Base-by-base conservation (phyloP, 2,113 vertebrate genomes). In the Callipepla californica region DNA sequence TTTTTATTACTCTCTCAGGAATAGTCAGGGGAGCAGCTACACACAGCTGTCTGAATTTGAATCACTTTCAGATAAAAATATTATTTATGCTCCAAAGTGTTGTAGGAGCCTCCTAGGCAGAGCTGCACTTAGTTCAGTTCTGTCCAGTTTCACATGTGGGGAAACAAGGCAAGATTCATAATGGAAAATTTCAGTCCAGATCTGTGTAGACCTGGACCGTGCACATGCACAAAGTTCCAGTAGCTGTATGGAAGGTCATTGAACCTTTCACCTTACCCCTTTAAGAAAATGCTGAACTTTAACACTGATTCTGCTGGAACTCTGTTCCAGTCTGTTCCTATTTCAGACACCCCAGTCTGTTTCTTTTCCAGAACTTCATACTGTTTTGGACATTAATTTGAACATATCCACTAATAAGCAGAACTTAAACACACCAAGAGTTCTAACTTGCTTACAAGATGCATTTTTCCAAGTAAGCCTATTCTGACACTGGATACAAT, bases 31-130 rank as follows among this genome's bases (percentile, higher is more conserved):
- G 91, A 91, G 94, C 84, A 80, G 95, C 85, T 90, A 91, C 50
- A 88, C 80, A 79, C 89, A 97, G 96, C 94, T 98, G 91, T 96
- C 93, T 94, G 92, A 97, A 97, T 80, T 82, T 94, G 92, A 92
- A 94, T 84, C 10, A 80, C 50, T 50, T 88, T 93, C 92, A 87
- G 77, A 67, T 85, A 61, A 34, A 76, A 72, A 44, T 47, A 44
- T 90, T 70, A 51, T 86, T 91, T 94, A 75, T 68, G 53, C 32
- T 69, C 67, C 76, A 15, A 72, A 79, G 23, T 80, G 50, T 75
- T 38, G 13, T 89, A 82, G 73, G 70, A 83, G 72, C 72, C 72
- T 92, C 90, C 69, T 95, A 34, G 26, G 85, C 80, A 95, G 94
- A 69, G 76, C 19, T 87, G 50, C 28, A 55, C 61, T 45, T 22